phyloP scores from a whole-genome alignment of 2,113 vertebrate genomes.

The Glaucidium brasilianum region DNA sequence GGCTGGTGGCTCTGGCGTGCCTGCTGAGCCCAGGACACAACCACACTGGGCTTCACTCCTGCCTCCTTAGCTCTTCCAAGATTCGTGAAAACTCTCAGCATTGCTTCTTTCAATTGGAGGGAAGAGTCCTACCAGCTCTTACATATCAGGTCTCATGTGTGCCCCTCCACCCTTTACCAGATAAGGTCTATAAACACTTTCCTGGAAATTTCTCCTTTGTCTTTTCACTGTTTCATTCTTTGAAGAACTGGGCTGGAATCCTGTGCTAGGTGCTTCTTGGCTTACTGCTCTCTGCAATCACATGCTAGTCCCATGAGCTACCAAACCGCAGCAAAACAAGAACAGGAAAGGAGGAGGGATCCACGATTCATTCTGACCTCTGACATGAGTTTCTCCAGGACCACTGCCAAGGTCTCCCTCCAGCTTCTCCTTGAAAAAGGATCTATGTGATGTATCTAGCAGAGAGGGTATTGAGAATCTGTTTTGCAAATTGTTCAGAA shows the following conservation, averaged over 20 bases:
- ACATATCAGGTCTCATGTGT: neutral
- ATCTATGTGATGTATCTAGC: neutral
- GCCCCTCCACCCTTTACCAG: neutral
- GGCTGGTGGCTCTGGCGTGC: neutral
- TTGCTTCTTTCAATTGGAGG: neutral
- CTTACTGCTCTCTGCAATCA: neutral
- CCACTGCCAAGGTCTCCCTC: neutral
- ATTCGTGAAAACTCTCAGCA: neutral
- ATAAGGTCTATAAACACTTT: neutral
- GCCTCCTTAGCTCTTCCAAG: neutral
- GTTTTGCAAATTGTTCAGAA: neutral
- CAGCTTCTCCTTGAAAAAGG: neutral
- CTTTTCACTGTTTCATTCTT: neutral
- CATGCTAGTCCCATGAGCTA: neutral
- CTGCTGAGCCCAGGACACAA: neutral
- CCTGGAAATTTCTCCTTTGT: neutral
- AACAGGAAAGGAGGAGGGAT: neutral
- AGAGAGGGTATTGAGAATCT: neutral
- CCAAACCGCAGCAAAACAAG: neutral
- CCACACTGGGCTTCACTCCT: neutral
- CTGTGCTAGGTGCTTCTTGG: neutral
- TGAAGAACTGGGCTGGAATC: neutral
- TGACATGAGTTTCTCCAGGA: neutral
- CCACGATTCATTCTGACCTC: neutral
- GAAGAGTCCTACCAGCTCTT: neutral